Evolutionary conservation across 2,888 invertebrate species (phyloP).

Genomic region (Mimumesa dahlbomi): DNA sequence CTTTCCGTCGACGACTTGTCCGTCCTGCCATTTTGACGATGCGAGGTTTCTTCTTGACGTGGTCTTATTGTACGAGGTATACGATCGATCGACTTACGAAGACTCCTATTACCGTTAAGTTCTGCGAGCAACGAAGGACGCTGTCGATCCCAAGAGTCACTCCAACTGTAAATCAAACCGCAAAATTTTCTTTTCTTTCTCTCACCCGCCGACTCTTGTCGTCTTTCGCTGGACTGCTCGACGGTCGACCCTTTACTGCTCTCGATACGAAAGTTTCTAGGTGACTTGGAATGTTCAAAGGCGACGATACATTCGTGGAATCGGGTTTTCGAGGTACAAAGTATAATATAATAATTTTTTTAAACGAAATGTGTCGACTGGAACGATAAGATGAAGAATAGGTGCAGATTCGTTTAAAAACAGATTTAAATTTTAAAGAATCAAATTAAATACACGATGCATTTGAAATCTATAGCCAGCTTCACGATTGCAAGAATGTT

Average conservation of each 20-base stretch:
- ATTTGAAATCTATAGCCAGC: too few relatives aligned
- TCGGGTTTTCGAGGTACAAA: too few relatives aligned
- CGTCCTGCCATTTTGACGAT: conserved; percentile 34
- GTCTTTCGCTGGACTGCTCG: background rate
- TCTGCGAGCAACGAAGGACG: conserved; percentile 68
- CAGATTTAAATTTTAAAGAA: too few relatives aligned
- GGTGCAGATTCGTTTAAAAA: too few relatives aligned
- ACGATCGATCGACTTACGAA: conserved; percentile 64
- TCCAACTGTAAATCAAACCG: conserved; percentile 74
- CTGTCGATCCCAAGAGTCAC: conserved; percentile 75
- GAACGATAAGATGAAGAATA: too few relatives aligned
- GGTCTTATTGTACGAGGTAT: conserved; percentile 63
- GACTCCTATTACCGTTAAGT: conserved; percentile 59
- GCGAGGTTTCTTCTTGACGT: conserved; percentile 62
- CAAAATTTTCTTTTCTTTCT: background rate
- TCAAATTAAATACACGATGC: too few relatives aligned
- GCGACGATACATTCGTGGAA: too few relatives aligned
- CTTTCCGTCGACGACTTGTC: conserved; percentile 46
- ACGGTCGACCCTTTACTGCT: background rate
- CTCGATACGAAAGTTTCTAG: too few relatives aligned
- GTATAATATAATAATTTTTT: too few relatives aligned
- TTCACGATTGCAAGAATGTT: too few relatives aligned
- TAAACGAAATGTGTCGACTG: too few relatives aligned
- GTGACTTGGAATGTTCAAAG: too few relatives aligned
- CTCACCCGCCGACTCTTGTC: background rate